Evolutionary conservation across 2,113 vertebrate species (phyloP).

Genomic region (Chaetura pelagica): DNA sequence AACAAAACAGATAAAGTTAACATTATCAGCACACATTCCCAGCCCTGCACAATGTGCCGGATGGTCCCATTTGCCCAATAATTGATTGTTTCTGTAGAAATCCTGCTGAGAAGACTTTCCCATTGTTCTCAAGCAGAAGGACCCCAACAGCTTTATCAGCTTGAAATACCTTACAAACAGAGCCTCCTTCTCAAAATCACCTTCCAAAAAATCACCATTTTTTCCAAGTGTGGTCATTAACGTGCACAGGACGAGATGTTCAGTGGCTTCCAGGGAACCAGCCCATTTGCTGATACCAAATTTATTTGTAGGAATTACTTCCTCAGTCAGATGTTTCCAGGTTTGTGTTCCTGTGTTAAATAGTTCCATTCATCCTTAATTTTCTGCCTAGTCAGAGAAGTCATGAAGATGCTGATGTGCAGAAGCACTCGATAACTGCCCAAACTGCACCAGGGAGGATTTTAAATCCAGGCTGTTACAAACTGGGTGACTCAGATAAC

Average conservation of each 20-base stretch:
- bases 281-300: not conserved
- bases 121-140: not conserved
- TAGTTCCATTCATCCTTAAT: not conserved
- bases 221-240: not conserved
- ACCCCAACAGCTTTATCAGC: not conserved
- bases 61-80: not conserved
- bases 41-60: not conserved
- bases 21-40: not conserved
- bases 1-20: not conserved
- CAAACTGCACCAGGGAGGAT: not conserved
- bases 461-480: fast-evolving
- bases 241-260: not conserved
- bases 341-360: not conserved
- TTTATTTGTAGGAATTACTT: not conserved
- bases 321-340: not conserved
- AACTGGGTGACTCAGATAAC: fast-evolving
- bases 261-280: not conserved
- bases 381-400: not conserved
- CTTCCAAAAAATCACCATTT: not conserved
- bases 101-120: not conserved
- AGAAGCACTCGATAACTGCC: not conserved
- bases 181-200: not conserved
- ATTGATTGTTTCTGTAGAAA: slow-evolving; percentile 39
- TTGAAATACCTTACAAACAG: not conserved
- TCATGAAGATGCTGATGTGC: fast-evolving